Evolutionary conservation across 2,888 invertebrate genomes (phyloP).

Genomic region (Dusona sp.): DNA sequence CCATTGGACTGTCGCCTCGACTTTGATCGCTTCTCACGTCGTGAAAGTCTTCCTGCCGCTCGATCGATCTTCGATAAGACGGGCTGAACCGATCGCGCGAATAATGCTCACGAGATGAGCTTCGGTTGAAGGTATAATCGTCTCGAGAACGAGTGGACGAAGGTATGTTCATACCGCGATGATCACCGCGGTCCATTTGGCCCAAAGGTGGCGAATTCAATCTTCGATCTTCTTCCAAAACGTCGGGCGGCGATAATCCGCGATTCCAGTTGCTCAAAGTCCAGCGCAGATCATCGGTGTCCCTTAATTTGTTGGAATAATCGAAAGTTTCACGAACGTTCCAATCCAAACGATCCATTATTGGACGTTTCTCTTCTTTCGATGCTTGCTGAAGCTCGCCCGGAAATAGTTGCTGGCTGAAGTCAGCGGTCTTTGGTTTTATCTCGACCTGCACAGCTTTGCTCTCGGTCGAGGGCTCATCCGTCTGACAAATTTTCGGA

Average conservation of each 20-base stretch:
- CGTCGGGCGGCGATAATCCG: constrained; percentile 65
- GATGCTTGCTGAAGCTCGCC: constrained; percentile 68
- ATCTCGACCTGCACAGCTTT: constrained; percentile 68
- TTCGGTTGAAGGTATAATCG: constrained; percentile 64
- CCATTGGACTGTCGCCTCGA: constrained; percentile 78
- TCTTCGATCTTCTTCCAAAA: constrained; percentile 70
- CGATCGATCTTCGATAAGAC: constrained; percentile 71
- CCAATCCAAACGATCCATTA: constrained; percentile 82
- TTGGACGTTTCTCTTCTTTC: constrained; percentile 78
- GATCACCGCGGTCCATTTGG: constrained; percentile 67
- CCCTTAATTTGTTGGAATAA: constrained; percentile 74
- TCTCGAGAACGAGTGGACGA: constrained; percentile 74
- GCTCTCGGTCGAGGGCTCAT: constrained; percentile 73
- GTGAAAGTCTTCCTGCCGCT: constrained; percentile 74
- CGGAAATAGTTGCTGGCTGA: constrained; percentile 70
- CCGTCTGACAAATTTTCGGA: constrained; percentile 83
- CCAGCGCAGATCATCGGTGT: constrained; percentile 80
- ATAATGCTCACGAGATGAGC: constrained; percentile 71
- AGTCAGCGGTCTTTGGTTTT: constrained; percentile 60
- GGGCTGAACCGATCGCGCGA: constrained; percentile 74
- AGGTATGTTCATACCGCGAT: constrained; percentile 70
- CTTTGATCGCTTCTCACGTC: constrained; percentile 77
- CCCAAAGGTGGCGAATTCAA: constrained; percentile 67
- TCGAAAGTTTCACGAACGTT: constrained; percentile 79
- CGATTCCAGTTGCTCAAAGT: constrained; percentile 79